Percentiles rank a stretch among this genome's conserved stretches.
phyloP scores from a whole-genome alignment of 2,888 invertebrate species.

The Drosophila neonasuta region DNA sequence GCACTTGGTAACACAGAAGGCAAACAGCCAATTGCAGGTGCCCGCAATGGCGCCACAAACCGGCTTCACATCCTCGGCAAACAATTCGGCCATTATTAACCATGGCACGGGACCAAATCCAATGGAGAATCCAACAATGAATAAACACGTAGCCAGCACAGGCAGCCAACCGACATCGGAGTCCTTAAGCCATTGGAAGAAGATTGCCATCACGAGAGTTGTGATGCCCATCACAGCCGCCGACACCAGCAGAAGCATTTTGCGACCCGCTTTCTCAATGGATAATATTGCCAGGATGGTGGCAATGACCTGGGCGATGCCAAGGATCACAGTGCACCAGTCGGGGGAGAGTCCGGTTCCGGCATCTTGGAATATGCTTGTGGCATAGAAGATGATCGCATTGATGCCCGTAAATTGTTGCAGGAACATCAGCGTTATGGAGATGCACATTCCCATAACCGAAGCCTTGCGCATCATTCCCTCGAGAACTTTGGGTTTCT shows the following conservation, averaged over 20 bases:
- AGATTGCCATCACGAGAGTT: slow-evolving; percentile 86
- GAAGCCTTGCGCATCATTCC: slow-evolving; percentile 84
- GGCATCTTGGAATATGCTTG: slow-evolving; percentile 85
- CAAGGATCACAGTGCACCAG: slow-evolving; percentile 88
- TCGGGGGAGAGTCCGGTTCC: slow-evolving; percentile 77
- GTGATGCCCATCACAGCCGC: slow-evolving; percentile 87
- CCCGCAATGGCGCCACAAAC: slow-evolving; percentile 89
- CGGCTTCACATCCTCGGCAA: slow-evolving; percentile 89
- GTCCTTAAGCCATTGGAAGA: slow-evolving; percentile 83
- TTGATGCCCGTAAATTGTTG: slow-evolving; percentile 93
- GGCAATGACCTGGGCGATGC: slow-evolving; percentile 86
- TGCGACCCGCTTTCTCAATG: slow-evolving; percentile 90
- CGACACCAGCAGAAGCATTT: slow-evolving; percentile 88
- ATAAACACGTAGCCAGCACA: slow-evolving; percentile 87
- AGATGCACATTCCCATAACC: slow-evolving; percentile 86
- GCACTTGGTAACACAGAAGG: slow-evolving; percentile 89
- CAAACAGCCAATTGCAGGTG: slow-evolving; percentile 90
- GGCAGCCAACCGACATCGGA: slow-evolving; percentile 87
- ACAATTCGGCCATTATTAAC: slow-evolving; percentile 89
- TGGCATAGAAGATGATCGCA: slow-evolving; percentile 90
- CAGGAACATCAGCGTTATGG: slow-evolving; percentile 91
- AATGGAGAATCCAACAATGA: slow-evolving; percentile 89
- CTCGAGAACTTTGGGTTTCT: slow-evolving; percentile 82
- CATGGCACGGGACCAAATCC: slow-evolving; percentile 92
- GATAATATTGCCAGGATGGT: slow-evolving; percentile 87